Conservation (phyloP, 35 echinoderm and acorn worm species). For the Acanthaster planci region DNA sequence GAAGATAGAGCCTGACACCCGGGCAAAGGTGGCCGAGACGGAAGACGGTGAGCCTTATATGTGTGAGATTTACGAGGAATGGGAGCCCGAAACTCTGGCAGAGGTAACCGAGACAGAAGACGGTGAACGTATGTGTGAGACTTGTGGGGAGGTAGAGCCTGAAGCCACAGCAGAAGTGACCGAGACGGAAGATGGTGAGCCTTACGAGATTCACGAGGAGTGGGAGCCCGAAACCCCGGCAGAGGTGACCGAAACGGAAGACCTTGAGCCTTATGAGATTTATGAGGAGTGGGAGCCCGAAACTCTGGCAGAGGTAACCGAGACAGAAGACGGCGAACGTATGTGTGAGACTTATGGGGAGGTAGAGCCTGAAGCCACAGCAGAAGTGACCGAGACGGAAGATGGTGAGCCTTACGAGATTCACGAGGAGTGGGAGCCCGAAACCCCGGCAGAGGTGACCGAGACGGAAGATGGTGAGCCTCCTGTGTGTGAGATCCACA, state of each 20-base stretch:
- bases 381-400: not conserved
- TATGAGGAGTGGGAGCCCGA: not conserved
- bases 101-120: not conserved
- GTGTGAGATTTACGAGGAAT: too few species aligned
- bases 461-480: not conserved
- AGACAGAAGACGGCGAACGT: not conserved
- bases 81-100: not conserved
- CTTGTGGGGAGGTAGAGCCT: too few species aligned
- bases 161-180: too few species aligned
- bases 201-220: too few species aligned
- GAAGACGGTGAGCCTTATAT: too few species aligned
- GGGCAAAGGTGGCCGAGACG: too few species aligned
- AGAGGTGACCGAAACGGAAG: not conserved
- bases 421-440: too few species aligned
- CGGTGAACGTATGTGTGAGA: not conserved
- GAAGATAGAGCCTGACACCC: too few species aligned
- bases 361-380: not conserved
- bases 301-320: not conserved
- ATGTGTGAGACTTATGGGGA: too few species aligned
- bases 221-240: not conserved
- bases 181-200: too few species aligned
- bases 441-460: not conserved
- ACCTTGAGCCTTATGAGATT: not conserved
- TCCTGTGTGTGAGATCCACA: not conserved
- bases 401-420: too few species aligned